Percentiles rank a stretch among this genome's conserved stretches.
phyloP scores from a whole-genome alignment of 2,797 vertebrate species.

The Pseudomugil tenellus region DNA sequence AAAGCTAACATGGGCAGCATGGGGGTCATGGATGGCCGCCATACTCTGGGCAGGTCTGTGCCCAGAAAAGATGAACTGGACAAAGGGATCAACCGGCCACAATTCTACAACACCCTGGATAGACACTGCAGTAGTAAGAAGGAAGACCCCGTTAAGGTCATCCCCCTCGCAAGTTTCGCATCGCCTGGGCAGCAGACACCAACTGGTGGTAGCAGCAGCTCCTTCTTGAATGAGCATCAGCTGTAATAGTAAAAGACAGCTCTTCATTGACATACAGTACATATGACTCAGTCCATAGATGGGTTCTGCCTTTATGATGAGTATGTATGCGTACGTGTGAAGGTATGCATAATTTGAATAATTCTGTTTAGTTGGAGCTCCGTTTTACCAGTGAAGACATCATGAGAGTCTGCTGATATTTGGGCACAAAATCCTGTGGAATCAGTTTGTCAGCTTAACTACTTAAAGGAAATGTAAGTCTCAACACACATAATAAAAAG shows the following conservation, averaged over 20 bases:
- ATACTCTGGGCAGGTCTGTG: conserved; percentile 88
- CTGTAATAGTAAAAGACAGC: conserved; percentile 79
- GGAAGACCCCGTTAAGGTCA: conserved; percentile 92
- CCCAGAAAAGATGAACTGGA: conserved; percentile 91
- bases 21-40: conserved; percentile 84
- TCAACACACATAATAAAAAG: conserved; percentile 73
- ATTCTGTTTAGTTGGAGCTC: conserved; percentile 50
- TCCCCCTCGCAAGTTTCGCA: conserved; percentile 91
- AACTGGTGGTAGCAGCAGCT: conserved; percentile 66
- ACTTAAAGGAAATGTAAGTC: conserved; percentile 41
- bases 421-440: conserved; percentile 46
- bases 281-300: conserved; percentile 52
- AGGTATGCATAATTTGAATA: conserved; percentile 53
- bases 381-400: conserved; percentile 67
- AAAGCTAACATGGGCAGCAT: conserved; percentile 80
- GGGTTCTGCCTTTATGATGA: conserved; percentile 63
- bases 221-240: conserved; percentile 92
- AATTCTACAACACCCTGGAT: conserved; percentile 93
- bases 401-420: conserved; percentile 50
- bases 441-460: conserved; percentile 34
- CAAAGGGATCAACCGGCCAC: conserved; percentile 85
- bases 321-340: conserved; percentile 56
- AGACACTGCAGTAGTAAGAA: conserved; percentile 88
- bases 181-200: conserved; percentile 80
- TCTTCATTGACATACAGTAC: conserved; percentile 49